A percentile compares a stretch with the other conserved stretches of the same genome.
phyloP scores from a whole-genome alignment of 2,797 vertebrate species.

The Mus spretus region DNA sequence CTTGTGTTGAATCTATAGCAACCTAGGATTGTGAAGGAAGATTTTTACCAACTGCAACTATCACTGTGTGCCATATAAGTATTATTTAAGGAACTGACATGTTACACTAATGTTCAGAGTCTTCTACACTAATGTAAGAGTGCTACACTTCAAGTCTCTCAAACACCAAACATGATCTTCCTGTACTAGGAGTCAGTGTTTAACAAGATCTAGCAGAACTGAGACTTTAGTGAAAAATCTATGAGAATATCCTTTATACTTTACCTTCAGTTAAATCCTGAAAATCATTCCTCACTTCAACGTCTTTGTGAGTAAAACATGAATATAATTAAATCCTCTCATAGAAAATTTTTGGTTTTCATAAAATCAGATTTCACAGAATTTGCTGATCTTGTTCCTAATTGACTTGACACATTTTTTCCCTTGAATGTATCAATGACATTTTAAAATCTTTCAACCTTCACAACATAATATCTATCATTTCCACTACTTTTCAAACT shows the following conservation, averaged over 20 bases:
- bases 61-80: background rate
- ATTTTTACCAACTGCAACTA: background rate
- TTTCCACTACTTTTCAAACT: background rate
- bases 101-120: background rate
- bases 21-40: background rate
- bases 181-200: background rate
- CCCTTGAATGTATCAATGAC: background rate
- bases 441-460: background rate
- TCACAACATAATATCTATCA: background rate
- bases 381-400: background rate
- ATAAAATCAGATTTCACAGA: background rate
- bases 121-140: background rate
- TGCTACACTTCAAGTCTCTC: background rate
- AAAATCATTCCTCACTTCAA: background rate
- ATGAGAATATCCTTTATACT: background rate
- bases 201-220: background rate
- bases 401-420: background rate
- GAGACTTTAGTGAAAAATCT: background rate
- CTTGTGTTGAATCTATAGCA: background rate
- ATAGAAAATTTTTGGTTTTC: background rate
- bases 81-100: background rate
- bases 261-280: background rate
- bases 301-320: background rate
- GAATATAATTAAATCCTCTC: background rate
- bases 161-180: background rate